Evolutionary conservation across 2,113 vertebrate species (phyloP).

Genomic region (Hypanus sabinus): DNA sequence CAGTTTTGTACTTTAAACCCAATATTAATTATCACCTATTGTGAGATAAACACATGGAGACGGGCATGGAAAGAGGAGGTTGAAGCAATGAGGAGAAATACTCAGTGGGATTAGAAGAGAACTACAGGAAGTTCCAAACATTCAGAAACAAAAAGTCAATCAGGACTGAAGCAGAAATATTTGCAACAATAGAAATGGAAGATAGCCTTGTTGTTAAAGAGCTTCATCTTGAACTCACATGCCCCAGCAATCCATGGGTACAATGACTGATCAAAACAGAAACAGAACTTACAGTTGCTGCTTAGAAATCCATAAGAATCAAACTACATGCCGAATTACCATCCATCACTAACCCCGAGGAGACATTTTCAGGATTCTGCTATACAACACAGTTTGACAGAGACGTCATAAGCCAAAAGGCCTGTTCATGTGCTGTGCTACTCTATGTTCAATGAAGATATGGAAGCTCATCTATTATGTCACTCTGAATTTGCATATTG

Average conservation of each 20-base stretch:
- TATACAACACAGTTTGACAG: not conserved
- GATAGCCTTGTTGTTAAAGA: not conserved
- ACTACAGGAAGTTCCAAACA: not conserved
- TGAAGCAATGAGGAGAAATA: too few species aligned
- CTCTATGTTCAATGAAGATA: not conserved
- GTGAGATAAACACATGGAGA: too few species aligned
- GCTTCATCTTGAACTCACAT: not conserved
- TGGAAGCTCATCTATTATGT: not conserved
- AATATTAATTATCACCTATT: too few species aligned
- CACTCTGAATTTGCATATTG: not conserved
- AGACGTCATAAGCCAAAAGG: too few species aligned
- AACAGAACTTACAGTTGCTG: not conserved
- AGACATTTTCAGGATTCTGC: not conserved
- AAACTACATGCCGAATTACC: not conserved
- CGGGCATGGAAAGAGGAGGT: too few species aligned
- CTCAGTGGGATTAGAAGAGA: not conserved
- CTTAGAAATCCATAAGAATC: not conserved
- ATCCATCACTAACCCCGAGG: not conserved
- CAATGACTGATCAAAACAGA: not conserved
- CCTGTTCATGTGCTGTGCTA: too few species aligned
- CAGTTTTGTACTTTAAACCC: too few species aligned
- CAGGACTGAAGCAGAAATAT: not conserved
- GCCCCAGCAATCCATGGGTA: not conserved
- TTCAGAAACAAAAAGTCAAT: not conserved
- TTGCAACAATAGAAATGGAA: not conserved